phyloP scores from a whole-genome alignment of 92 coral and sea anemone species.

The Diadumene lineata region DNA sequence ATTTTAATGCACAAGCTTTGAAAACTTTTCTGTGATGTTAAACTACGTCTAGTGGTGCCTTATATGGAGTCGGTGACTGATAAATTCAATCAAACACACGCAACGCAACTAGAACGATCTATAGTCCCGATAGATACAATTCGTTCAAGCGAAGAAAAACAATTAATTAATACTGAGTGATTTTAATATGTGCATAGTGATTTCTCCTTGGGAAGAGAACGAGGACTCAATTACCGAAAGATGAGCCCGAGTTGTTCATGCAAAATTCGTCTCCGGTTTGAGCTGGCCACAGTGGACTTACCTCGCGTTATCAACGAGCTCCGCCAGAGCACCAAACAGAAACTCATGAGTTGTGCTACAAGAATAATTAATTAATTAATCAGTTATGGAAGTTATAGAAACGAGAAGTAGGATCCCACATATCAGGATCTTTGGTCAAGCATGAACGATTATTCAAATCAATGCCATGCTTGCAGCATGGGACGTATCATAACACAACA shows the following conservation, averaged over 20 bases:
- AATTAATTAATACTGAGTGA: no score
- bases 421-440: no score
- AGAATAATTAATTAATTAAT: slow-evolving; percentile 17
- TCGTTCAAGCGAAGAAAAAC: no score
- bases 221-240: no score
- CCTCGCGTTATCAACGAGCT: slow-evolving; percentile 96
- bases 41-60: not conserved
- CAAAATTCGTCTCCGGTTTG: no score
- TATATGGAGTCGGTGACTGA: not conserved
- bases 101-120: no score
- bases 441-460: not conserved
- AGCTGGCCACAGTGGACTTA: slow-evolving; percentile 35
- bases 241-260: no score
- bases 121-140: no score
- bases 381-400: not conserved
- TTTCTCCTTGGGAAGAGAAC: no score
- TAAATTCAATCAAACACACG: no score
- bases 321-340: slow-evolving; percentile 97
- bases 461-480: slow-evolving; percentile 19
- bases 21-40: not conserved
- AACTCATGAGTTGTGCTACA: slow-evolving; percentile 99
- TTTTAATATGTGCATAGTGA: no score
- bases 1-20: not conserved
- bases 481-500: no score
- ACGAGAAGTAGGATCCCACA: not conserved